Percentiles rank a stretch among this genome's conserved stretches.
Evolutionary conservation across 2,113 vertebrate genomes (phyloP).

Genomic region (Toxotes jaculatrix): DNA sequence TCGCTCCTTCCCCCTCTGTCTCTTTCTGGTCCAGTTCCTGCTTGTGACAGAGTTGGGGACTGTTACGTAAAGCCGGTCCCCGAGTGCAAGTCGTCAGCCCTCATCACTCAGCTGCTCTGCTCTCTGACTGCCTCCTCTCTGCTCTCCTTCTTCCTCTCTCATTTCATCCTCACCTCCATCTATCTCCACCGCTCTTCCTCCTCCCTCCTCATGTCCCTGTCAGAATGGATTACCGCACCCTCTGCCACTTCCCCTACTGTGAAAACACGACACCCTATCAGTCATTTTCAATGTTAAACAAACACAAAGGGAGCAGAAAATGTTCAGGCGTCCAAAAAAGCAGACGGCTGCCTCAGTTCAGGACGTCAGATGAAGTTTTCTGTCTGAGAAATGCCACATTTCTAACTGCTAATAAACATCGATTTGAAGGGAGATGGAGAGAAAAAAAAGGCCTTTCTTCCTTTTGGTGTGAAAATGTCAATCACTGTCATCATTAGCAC

Average conservation of each 20-base stretch:
- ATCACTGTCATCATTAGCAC: conserved; percentile 59
- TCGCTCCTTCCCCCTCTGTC: conserved; percentile 25
- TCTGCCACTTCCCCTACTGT: conserved; percentile 9
- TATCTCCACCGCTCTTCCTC: conserved; percentile 25
- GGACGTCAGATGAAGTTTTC: conserved; percentile 29
- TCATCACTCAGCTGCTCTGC: conserved; percentile 61
- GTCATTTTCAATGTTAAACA: conserved; percentile 41
- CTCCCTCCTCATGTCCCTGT: conserved; percentile 49
- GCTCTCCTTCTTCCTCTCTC: conserved; percentile 31
- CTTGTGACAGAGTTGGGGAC: conserved; percentile 58
- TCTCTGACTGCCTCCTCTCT: conserved; percentile 16
- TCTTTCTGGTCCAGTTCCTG: conserved; percentile 67
- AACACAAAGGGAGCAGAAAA: conserved; percentile 26
- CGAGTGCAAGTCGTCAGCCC: conserved; percentile 69
- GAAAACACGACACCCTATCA: conserved; percentile 41
- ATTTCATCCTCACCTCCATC: conserved; percentile 28
- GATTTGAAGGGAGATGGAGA: not conserved
- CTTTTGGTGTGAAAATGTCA: conserved; percentile 47
- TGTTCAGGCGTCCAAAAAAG: conserved; percentile 17
- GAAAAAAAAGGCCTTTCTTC: conserved; percentile 1
- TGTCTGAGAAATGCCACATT: conserved; percentile 33
- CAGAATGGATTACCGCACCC: conserved; percentile 37
- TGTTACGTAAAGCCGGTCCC: conserved; percentile 75
- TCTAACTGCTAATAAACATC: conserved; percentile 9
- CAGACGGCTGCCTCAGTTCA: not conserved